Conservation (phyloP, 2,113 vertebrate species). For the Chroicocephalus ridibundus region DNA sequence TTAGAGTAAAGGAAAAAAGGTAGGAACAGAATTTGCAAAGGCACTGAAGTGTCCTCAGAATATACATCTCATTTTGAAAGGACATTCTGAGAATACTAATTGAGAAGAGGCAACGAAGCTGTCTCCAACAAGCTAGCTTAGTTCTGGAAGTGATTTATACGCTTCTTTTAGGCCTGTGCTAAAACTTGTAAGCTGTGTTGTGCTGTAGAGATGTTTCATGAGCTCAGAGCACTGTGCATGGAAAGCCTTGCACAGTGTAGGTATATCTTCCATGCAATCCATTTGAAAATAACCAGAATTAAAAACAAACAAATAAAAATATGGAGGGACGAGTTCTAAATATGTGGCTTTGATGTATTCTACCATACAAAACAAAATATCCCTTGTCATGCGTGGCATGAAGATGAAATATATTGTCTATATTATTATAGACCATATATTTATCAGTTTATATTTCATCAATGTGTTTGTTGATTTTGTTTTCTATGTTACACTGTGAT, state of each 20-base stretch:
- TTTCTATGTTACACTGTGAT: neutral
- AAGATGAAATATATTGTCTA: neutral
- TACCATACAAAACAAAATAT: neutral
- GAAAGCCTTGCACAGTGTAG: neutral
- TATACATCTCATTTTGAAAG: neutral
- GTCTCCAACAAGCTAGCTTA: neutral
- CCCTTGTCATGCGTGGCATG: neutral
- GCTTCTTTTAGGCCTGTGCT: neutral
- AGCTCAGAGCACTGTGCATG: neutral
- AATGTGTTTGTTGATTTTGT: neutral
- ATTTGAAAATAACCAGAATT: neutral
- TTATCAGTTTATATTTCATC: neutral
- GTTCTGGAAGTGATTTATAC: neutral
- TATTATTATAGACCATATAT: neutral
- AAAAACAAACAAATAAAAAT: neutral
- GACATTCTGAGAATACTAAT: neutral
- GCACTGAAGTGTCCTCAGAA: neutral
- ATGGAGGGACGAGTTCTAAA: neutral
- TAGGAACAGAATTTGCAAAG: neutral
- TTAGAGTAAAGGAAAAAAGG: neutral
- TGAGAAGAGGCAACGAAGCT: neutral
- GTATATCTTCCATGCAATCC: neutral
- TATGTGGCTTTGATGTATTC: neutral
- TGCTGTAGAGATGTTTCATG: neutral
- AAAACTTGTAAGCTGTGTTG: neutral